Percentiles rank a stretch among this genome's conserved stretches.
These are phyloP conservation scores for Irena cyanogastra DNA, from an alignment of 2,113 vertebrate genomes.

Conservation along the genomic window DNA sequence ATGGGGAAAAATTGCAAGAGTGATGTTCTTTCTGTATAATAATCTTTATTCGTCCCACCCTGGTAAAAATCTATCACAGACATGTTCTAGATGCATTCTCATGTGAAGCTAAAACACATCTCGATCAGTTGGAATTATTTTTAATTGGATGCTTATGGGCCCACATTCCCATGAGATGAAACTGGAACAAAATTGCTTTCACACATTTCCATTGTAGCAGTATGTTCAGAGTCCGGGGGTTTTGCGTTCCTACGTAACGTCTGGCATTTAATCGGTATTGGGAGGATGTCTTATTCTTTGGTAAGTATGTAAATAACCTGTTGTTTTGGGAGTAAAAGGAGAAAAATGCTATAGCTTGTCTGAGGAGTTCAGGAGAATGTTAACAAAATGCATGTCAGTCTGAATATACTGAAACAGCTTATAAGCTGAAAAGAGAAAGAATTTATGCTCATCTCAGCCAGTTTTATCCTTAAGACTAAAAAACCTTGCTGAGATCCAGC, in stretches of 20 bases:
- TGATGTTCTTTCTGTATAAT: not conserved
- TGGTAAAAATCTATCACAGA: not conserved
- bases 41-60: not conserved
- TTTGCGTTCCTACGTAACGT: not conserved
- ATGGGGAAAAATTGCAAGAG: not conserved
- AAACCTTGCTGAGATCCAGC: not conserved
- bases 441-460: not conserved
- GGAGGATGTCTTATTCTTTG: not conserved
- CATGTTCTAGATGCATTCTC: not conserved
- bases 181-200: conserved; percentile 45
- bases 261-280: conserved; percentile 22
- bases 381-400: not conserved
- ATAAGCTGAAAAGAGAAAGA: not conserved
- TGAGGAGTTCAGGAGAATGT: not conserved
- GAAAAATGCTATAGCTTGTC: not conserved
- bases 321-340: conserved; percentile 3
- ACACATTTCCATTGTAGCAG: conserved; percentile 25
- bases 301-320: conserved; percentile 24
- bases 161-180: conserved; percentile 18
- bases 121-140: not conserved
- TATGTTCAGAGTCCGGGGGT: not conserved
- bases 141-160: conserved; percentile 42
- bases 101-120: conserved; percentile 8
- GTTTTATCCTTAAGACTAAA: not conserved
- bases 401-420: not conserved